Base-by-base conservation (phyloP, 2,797 vertebrate genomes). In the Poecilia velifera region DNA sequence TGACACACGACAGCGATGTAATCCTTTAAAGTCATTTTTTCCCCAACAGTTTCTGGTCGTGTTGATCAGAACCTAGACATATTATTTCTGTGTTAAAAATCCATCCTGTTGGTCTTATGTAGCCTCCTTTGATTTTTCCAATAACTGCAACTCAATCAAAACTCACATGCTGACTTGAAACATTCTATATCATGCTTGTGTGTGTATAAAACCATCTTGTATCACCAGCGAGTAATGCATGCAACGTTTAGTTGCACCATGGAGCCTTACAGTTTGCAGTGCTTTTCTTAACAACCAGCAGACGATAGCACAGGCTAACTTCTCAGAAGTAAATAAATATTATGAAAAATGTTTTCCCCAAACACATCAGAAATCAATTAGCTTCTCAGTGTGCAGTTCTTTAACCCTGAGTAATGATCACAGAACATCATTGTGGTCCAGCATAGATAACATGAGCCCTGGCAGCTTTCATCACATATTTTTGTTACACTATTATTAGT, bases 261-360 rank as follows among this genome's bases (percentile, higher is more conserved):
- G 45, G 18, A 41, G 43, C 36, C n/a, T 70, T n/a, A 53, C 14
- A 53, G 64, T 34, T 57, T 16, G 39, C 16, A 55, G 3, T 77
- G 41, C 22, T 43, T 76, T 64, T 47, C 22, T n/a, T 57, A 53
- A 34, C 31, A n/a, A 14, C 31, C 34, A 51, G 20, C 36, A 51
- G 45, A 34, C 4, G 16, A 4, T 20, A 22, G 43, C 28, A 47
- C 20, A 20, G n/a, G 28, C 45, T 76, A 47, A 59, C 53, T 45
- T 59, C 53, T 76, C 46, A 47, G 18, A 66, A 76, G 31, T 66
- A 75, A 25, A 59, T 12, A 31, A 28, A 45, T 57, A 39, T 74
- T n/a, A 45, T 75, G 45, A 75, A n/a, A 59, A 57, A n/a, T 55
- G 36, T 57, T 39, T 74, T 53, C 20, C 43, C 31, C 36, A 9